Evolutionary conservation across 30 jellyfish, hydroid and myxozoan species (phyloP).

Genomic region (Aurelia sp.): DNA sequence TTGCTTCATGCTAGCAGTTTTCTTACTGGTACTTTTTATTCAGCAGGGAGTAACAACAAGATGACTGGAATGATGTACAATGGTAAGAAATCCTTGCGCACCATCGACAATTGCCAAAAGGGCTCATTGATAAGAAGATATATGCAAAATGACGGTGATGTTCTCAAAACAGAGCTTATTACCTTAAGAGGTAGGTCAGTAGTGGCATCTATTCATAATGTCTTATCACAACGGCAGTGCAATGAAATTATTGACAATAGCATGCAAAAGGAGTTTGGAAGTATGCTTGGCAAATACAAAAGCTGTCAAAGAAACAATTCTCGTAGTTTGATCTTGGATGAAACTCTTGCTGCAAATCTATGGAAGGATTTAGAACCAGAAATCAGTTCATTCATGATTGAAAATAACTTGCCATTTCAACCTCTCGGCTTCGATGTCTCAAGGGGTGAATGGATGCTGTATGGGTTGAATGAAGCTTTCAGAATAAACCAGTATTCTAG

Average conservation of each 20-base stretch:
- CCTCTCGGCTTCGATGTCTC: constrained; percentile 66
- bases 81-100: constrained; percentile 16
- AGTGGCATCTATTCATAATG: constrained; percentile 12
- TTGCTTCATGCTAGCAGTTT: too few species aligned
- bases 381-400: not conserved
- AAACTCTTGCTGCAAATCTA: constrained; percentile 22
- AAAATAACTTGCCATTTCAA: constrained; percentile 14
- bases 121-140: not conserved
- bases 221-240: constrained; percentile 38
- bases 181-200: constrained; percentile 7
- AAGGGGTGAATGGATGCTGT: constrained; percentile 59
- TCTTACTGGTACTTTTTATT: not conserved
- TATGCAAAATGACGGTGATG: too few species aligned
- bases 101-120: constrained; percentile 22
- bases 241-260: not conserved
- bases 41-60: not conserved
- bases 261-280: not conserved
- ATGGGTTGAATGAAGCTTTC: constrained; percentile 42
- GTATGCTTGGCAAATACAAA: constrained; percentile 19
- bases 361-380: constrained; percentile 30
- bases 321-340: constrained; percentile 42
- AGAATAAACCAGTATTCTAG: constrained; percentile 22
- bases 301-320: constrained; percentile 36
- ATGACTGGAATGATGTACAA: constrained; percentile 14
- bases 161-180: not conserved